Evolutionary conservation across 2,113 vertebrate species (phyloP).

Genomic region (Actenoides hombroni): DNA sequence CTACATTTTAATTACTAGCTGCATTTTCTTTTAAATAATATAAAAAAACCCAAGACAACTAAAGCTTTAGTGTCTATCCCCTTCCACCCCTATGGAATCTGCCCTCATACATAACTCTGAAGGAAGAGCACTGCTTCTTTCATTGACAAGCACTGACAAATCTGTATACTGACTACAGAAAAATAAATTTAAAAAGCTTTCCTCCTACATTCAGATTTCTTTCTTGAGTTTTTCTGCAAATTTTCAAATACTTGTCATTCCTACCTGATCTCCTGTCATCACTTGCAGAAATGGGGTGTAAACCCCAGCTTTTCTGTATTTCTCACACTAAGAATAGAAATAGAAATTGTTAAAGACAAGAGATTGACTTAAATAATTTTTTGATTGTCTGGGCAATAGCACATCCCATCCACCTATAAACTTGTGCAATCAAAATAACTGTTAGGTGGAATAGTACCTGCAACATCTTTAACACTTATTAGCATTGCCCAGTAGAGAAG

Average conservation of each 20-base stretch:
- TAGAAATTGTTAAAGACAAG: neutral
- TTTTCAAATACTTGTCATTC: neutral
- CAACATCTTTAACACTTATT: neutral
- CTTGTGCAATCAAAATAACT: neutral
- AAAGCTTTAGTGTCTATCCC: neutral
- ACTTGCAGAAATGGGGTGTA: neutral
- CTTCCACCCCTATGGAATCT: neutral
- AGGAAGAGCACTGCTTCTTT: neutral
- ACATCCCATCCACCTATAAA: neutral
- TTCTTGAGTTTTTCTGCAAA: neutral
- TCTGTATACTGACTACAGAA: neutral
- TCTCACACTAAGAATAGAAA: neutral
- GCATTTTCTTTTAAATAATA: neutral
- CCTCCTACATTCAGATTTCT: neutral
- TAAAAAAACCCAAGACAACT: neutral
- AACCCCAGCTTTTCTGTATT: neutral
- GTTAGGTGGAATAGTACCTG: neutral
- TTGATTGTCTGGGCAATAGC: neutral
- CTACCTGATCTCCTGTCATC: neutral
- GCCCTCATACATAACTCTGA: neutral
- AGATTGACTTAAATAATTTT: neutral
- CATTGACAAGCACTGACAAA: neutral
- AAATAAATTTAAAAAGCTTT: neutral
- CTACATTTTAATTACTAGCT: neutral
- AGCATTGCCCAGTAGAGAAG: neutral